A percentile compares a stretch with the other conserved stretches of the same genome.
These are phyloP conservation scores for Porites australiensis DNA, from an alignment of 64 coral and sea anemone genomes.

Conservation along the genomic window DNA sequence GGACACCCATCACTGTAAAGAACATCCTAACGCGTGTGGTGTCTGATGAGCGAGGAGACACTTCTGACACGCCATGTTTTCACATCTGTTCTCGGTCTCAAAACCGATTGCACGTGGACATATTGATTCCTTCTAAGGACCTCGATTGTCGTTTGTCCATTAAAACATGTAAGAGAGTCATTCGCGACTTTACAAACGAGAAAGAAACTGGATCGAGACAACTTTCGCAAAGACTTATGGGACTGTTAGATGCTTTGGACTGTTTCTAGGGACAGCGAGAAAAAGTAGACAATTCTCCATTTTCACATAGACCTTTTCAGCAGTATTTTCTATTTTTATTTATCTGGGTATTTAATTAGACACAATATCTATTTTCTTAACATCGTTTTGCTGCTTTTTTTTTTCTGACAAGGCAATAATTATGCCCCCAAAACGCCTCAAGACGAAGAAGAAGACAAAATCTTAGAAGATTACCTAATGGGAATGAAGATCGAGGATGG, in stretches of 20 bases:
- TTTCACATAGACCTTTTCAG: too few relatives aligned
- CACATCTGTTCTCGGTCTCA: constrained; percentile 25
- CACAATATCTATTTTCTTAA: not conserved
- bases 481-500: constrained; percentile 8
- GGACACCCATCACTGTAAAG: constrained; percentile 9
- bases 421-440: constrained; percentile 9
- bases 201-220: too few relatives aligned
- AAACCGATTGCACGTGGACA: constrained; percentile 18
- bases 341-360: not conserved
- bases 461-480: constrained; percentile 8
- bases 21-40: constrained; percentile 12
- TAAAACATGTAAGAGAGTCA: constrained; percentile 15
- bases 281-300: too few relatives aligned
- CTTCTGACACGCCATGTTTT: not conserved
- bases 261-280: too few relatives aligned
- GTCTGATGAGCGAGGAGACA: not conserved
- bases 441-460: constrained; percentile 44
- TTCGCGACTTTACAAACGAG: too few relatives aligned
- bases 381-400: too few relatives aligned
- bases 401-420: not conserved
- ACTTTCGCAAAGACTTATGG: not conserved
- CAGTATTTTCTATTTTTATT: not conserved
- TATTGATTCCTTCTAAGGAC: constrained; percentile 31
- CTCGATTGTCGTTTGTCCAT: constrained; percentile 42
- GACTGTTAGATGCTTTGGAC: not conserved